Evolutionary conservation across 2,797 vertebrate genomes (phyloP).

Genomic region (Sebastes vulpes): DNA sequence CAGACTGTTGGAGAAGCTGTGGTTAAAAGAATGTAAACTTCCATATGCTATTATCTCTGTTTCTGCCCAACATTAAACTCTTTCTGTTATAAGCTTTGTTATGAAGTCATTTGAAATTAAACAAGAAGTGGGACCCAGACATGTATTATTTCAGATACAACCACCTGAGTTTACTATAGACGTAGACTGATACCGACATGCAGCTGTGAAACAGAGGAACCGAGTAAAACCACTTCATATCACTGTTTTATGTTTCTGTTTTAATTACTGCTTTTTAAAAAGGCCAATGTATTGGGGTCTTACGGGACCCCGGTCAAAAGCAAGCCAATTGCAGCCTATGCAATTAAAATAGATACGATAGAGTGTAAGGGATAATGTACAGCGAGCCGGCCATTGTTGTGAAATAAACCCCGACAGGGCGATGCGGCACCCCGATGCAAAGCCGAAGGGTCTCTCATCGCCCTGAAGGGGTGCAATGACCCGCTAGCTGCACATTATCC

Average conservation of each 20-base stretch:
- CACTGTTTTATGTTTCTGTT: too few relatives aligned
- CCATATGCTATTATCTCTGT: neutral
- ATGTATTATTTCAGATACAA: neutral
- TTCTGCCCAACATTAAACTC: neutral
- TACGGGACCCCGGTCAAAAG: too few relatives aligned
- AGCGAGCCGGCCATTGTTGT: too few relatives aligned
- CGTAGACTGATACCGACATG: rapidly evolving
- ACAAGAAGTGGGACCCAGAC: neutral
- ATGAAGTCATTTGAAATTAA: neutral
- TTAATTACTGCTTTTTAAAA: too few relatives aligned
- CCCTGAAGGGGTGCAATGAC: too few relatives aligned
- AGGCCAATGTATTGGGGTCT: rapidly evolving
- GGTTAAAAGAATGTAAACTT: neutral
- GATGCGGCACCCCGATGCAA: too few relatives aligned
- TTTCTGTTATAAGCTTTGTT: neutral
- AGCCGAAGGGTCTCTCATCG: too few relatives aligned
- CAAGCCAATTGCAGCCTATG: too few relatives aligned
- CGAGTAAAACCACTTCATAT: neutral
- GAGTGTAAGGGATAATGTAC: too few relatives aligned
- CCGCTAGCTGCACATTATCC: too few relatives aligned
- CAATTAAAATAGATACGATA: rapidly evolving
- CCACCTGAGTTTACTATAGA: too few relatives aligned
- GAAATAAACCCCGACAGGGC: too few relatives aligned
- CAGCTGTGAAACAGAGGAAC: neutral
- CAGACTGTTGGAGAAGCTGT: neutral